Evolutionary conservation across 2,113 vertebrate genomes (phyloP).

Genomic region (Opisthocomus hoazin): DNA sequence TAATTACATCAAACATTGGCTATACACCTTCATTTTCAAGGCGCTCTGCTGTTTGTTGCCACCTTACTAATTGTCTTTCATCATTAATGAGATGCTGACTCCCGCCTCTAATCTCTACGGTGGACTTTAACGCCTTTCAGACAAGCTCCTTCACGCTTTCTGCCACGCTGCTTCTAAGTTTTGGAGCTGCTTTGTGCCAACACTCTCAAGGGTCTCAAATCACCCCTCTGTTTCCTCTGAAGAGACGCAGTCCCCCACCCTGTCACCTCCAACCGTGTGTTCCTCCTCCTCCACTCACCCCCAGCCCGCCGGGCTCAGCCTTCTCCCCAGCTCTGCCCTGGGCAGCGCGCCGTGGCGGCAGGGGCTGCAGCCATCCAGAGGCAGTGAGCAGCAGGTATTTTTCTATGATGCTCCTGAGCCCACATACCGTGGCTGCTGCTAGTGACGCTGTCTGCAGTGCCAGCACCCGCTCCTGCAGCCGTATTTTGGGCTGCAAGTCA

Average conservation of each 20-base stretch:
- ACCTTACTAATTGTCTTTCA: background rate
- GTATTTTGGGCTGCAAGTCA: background rate
- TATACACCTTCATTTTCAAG: background rate
- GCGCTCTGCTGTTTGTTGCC: background rate
- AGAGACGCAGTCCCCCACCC: background rate
- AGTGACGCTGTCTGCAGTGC: background rate
- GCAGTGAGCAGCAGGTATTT: background rate
- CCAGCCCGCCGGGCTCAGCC: background rate
- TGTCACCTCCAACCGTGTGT: background rate
- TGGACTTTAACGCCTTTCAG: background rate
- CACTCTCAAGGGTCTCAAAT: accelerated
- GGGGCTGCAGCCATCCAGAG: background rate
- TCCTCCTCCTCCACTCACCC: background rate
- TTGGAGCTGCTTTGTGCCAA: background rate
- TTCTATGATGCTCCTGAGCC: background rate
- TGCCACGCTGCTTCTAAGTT: background rate
- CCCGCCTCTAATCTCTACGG: background rate
- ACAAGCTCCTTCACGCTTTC: background rate
- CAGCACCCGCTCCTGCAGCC: background rate
- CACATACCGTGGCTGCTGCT: background rate
- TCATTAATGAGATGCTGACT: background rate
- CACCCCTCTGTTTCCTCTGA: background rate
- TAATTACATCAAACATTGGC: background rate
- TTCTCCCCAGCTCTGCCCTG: background rate
- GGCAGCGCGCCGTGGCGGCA: background rate